Percentiles rank a stretch among this genome's conserved stretches.
Conservation (phyloP, 2,797 vertebrate species). For the Micromesistius poutassou region DNA sequence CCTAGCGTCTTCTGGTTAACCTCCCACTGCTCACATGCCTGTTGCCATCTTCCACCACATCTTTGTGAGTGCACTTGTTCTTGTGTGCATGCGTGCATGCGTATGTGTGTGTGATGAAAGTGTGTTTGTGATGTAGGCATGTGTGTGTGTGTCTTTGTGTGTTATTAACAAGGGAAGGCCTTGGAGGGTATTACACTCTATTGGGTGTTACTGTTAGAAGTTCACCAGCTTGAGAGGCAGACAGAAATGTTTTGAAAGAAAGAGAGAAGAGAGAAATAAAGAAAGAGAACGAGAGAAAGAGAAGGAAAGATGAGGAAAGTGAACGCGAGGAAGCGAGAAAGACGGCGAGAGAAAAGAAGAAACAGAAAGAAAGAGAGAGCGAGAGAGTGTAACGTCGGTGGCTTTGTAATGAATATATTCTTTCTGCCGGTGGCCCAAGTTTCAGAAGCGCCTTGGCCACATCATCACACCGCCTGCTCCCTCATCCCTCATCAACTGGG, state of each 20-base stretch:
- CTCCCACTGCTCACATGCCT: constrained; percentile 33
- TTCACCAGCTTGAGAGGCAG: constrained; percentile 42
- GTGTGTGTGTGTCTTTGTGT: no score
- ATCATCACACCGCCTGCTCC: constrained; percentile 23
- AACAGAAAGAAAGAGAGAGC: not conserved
- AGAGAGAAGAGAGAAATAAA: no score
- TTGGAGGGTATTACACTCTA: no score
- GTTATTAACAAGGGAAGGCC: constrained; percentile 13
- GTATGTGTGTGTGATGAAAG: not conserved
- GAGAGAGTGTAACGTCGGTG: not conserved
- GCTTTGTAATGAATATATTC: no score
- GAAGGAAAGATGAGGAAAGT: not conserved
- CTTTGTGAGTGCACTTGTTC: not conserved
- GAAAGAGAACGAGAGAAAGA: not conserved
- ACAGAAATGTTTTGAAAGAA: not conserved
- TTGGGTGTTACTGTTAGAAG: constrained; percentile 25
- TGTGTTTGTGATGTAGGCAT: not conserved
- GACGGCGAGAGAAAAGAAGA: not conserved
- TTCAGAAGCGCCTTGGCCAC: constrained; percentile 10
- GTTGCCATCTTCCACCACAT: constrained; percentile 13
- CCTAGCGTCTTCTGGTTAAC: not conserved
- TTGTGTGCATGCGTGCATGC: constrained; percentile 12
- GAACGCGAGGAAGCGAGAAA: not conserved
- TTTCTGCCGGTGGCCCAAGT: not conserved
- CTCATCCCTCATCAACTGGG: constrained; percentile 37